Conservation (phyloP, 2,113 vertebrate genomes). For the Megaceryle torquata region DNA sequence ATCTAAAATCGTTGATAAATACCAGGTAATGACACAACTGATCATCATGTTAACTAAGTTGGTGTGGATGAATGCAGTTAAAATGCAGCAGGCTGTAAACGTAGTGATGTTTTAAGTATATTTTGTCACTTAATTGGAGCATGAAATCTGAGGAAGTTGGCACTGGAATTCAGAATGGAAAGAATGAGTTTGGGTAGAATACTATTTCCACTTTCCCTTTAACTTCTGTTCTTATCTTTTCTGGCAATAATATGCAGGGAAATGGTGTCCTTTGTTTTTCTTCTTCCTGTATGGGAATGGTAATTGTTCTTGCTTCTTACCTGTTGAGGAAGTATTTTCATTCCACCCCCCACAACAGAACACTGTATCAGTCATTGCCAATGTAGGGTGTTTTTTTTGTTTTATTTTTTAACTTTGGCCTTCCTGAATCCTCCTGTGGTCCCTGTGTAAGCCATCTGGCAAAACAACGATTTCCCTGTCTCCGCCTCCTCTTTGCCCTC, state of each 20-base stretch:
- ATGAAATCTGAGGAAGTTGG: slow-evolving; percentile 37
- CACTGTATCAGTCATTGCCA: slow-evolving; percentile 14
- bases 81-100: background rate
- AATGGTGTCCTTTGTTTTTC: slow-evolving; percentile 51
- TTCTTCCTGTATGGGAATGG: slow-evolving; percentile 53
- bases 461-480: background rate
- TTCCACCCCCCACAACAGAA: background rate
- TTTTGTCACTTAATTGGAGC: slow-evolving; percentile 8
- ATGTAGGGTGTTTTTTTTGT: background rate
- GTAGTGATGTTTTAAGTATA: background rate
- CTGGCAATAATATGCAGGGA: slow-evolving; percentile 12
- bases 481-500: fast-evolving
- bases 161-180: slow-evolving; percentile 36
- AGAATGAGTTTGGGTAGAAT: slow-evolving; percentile 34
- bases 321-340: slow-evolving; percentile 52
- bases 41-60: background rate
- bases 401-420: slow-evolving; percentile 8
- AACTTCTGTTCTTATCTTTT: slow-evolving; percentile 49
- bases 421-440: slow-evolving; percentile 4
- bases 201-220: slow-evolving; percentile 43
- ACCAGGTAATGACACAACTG: background rate
- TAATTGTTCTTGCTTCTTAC: slow-evolving; percentile 49
- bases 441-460: background rate
- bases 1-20: background rate
- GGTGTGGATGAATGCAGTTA: background rate